These are phyloP conservation scores for Listrodromus nycthemerus DNA, from an alignment of 2,888 invertebrate genomes.

Conservation along the genomic window DNA sequence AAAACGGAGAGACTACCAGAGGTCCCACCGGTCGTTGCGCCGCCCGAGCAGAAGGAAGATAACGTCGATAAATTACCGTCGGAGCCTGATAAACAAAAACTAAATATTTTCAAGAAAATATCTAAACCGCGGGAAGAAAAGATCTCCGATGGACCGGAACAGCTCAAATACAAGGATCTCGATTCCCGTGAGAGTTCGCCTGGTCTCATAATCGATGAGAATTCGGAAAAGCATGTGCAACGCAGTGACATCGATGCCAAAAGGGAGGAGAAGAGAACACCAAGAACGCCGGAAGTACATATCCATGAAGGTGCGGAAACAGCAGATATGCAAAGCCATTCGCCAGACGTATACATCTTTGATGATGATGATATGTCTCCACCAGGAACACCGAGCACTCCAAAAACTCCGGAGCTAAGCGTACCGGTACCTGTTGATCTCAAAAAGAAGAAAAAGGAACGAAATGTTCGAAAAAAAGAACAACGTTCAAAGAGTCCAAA, in stretches of 20 bases:
- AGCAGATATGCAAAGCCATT: slow-evolving; percentile 80
- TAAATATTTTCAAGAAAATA: slow-evolving; percentile 95
- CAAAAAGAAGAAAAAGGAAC: slow-evolving; percentile 86
- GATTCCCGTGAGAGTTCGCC: slow-evolving; percentile 83
- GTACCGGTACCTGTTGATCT: slow-evolving; percentile 85
- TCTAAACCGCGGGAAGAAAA: slow-evolving; percentile 89
- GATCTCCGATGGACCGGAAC: slow-evolving; percentile 84
- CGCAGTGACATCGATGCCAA: slow-evolving; percentile 72
- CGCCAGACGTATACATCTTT: slow-evolving; percentile 82
- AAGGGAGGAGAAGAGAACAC: slow-evolving; percentile 80
- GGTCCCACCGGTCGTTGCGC: slow-evolving; percentile 44
- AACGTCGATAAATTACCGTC: slow-evolving; percentile 88
- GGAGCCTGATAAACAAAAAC: slow-evolving; percentile 93
- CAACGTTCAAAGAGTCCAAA: slow-evolving; percentile 82
- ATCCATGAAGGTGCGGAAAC: slow-evolving; percentile 71
- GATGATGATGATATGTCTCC: slow-evolving; percentile 86
- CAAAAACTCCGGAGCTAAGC: slow-evolving; percentile 87
- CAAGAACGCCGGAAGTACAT: slow-evolving; percentile 81
- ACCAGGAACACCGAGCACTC: slow-evolving; percentile 86
- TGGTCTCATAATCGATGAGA: slow-evolving; percentile 84
- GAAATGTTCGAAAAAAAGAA: slow-evolving; percentile 85
- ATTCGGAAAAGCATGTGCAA: slow-evolving; percentile 75
- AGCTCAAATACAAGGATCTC: slow-evolving; percentile 82
- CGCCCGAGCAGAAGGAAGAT: slow-evolving; percentile 86
- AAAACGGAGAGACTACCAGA: slow-evolving; percentile 76